Conservation (phyloP, 2,113 vertebrate genomes). For the Sander vitreus region DNA sequence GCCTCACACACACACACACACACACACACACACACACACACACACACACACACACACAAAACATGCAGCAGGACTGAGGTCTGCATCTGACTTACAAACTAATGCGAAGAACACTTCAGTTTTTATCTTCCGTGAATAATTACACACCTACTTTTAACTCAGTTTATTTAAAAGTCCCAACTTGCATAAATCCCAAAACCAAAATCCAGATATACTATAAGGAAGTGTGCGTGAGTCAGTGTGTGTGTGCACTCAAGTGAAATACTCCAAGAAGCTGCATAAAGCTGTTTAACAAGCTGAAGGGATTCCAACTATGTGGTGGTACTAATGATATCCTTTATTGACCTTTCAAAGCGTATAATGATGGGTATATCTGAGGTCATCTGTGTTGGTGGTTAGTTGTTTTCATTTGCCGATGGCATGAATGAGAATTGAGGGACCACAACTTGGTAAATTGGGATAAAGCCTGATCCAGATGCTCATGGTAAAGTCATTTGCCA, state of each 20-base stretch:
- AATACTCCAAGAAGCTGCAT: constrained; percentile 1
- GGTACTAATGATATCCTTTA: constrained; percentile 54
- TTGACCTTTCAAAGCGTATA: constrained; percentile 52
- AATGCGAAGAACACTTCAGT: constrained; percentile 6
- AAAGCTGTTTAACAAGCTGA: constrained; percentile 41
- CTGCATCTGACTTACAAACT: constrained; percentile 42
- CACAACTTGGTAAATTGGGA: constrained; percentile 46
- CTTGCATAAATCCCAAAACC: constrained; percentile 23
- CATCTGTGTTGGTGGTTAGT: constrained; percentile 39
- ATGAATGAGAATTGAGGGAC: constrained; percentile 44
- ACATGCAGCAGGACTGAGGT: constrained; percentile 21
- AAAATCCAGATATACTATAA: constrained; percentile 10
- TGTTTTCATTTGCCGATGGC: constrained; percentile 46
- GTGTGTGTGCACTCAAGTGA: constrained; percentile 25
- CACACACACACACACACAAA: constrained; percentile 46
- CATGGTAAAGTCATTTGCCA: constrained; percentile 57
- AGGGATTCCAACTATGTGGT: constrained; percentile 53
- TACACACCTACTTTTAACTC: constrained; percentile 39
- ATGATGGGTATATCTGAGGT: constrained; percentile 49
- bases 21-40: constrained; percentile 45
- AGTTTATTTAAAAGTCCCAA: constrained; percentile 26
- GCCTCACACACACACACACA: constrained; percentile 40
- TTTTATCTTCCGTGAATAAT: constrained; percentile 52
- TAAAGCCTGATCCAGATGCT: constrained; percentile 46
- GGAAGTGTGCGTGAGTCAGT: constrained; percentile 14